Percentiles rank a stretch among this genome's conserved stretches.
phyloP scores from a whole-genome alignment of 2,113 vertebrate species.

The Argyrosomus japonicus region DNA sequence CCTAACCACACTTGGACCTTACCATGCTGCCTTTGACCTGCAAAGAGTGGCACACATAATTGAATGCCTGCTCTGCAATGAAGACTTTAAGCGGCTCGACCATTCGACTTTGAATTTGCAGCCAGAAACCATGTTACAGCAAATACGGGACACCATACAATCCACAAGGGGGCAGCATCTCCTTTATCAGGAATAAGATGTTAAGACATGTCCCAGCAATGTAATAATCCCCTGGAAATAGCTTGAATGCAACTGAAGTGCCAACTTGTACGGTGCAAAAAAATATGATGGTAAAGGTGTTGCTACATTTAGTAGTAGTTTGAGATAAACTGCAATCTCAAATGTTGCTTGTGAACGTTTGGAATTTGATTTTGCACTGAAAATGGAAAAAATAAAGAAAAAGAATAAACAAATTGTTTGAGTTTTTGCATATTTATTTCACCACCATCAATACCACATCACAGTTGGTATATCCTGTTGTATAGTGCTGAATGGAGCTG shows the following conservation, averaged over 20 bases:
- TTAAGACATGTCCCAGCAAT: background rate
- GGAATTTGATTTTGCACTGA: constrained; percentile 61
- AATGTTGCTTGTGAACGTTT: constrained; percentile 48
- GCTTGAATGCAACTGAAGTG: constrained; percentile 65
- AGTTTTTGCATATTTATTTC: constrained; percentile 44
- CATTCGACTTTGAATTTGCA: constrained; percentile 71
- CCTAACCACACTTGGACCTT: constrained; percentile 82
- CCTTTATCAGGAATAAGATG: constrained; percentile 76
- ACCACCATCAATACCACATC: constrained; percentile 2
- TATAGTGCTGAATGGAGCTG: background rate
- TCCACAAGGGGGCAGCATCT: constrained; percentile 81
- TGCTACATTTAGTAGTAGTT: constrained; percentile 7
- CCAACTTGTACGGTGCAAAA: constrained; percentile 23
- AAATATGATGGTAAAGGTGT: background rate
- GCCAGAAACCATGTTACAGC: constrained; percentile 86
- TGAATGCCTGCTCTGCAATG: constrained; percentile 87
- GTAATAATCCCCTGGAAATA: background rate
- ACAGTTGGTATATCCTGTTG: constrained; percentile 2
- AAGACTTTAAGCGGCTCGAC: constrained; percentile 90
- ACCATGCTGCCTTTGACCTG: constrained; percentile 91
- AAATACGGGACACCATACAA: constrained; percentile 84
- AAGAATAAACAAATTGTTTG: background rate
- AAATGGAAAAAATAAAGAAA: constrained; percentile 7
- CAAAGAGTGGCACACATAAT: constrained; percentile 87
- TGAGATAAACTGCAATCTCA: constrained; percentile 21